Conservation (phyloP, 1,140 invertebrate genomes). For the Neomicropteryx cornuta region DNA sequence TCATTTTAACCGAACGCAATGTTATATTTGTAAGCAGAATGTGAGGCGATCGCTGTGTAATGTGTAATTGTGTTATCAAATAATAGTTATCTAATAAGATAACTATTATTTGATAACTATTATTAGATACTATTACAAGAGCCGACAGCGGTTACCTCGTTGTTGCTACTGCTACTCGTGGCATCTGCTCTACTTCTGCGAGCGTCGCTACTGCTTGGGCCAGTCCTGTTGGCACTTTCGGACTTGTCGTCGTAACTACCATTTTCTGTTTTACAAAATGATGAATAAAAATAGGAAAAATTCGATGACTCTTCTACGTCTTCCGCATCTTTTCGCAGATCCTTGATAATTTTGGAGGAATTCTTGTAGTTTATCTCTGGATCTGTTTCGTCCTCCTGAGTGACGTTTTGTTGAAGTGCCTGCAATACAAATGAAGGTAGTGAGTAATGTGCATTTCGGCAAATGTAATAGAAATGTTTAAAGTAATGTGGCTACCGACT, state of each 20-base stretch:
- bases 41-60: too few relatives aligned
- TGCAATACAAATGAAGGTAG: neutral
- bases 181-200: constrained; percentile 1
- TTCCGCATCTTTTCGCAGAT: constrained; percentile 17
- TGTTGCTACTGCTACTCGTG: constrained; percentile 3
- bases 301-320: constrained; percentile 41
- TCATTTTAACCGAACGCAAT: too few relatives aligned
- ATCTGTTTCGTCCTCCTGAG: neutral
- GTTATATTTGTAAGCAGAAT: too few relatives aligned
- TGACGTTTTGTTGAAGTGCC: neutral
- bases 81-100: too few relatives aligned
- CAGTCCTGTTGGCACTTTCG: too few relatives aligned
- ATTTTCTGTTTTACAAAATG: constrained; percentile 39
- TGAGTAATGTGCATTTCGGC: constrained; percentile 1
- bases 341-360: constrained; percentile 2
- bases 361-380: constrained; percentile 1
- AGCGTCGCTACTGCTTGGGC: constrained; percentile 2
- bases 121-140: neutral
- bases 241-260: constrained; percentile 7
- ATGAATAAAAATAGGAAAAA: constrained; percentile 43
- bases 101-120: neutral
- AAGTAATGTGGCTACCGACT: constrained; percentile 1
- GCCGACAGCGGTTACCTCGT: neutral
- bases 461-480: constrained; percentile 4
- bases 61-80: too few relatives aligned